Conservation (phyloP, 2,113 vertebrate genomes). For the Indri indri region DNA sequence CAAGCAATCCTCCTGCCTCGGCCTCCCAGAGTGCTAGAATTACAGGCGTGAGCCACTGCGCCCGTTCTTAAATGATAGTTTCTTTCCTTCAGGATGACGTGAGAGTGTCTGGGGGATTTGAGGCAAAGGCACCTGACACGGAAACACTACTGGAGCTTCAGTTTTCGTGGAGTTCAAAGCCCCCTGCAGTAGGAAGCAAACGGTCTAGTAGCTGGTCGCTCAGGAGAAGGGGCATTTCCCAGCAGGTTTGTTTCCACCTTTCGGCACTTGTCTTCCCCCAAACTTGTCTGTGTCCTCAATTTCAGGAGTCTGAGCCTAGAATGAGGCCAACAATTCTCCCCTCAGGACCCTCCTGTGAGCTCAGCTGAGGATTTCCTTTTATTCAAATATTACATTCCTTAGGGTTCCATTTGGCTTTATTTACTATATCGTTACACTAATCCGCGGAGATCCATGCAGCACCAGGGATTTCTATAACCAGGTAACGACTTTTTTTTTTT, state of each 20-base stretch:
- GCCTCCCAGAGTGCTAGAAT: too few relatives aligned
- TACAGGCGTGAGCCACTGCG: too few relatives aligned
- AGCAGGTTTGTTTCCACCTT: neutral
- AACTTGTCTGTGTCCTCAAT: neutral
- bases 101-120: neutral
- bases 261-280: neutral
- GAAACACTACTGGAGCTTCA: neutral
- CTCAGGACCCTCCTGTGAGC: neutral
- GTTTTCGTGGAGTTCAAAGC: neutral
- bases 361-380: neutral
- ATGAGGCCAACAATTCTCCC: neutral
- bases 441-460: conserved; percentile 22
- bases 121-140: neutral
- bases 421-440: neutral
- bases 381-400: neutral
- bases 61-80: neutral
- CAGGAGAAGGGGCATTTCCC: neutral
- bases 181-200: neutral
- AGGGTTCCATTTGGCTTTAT: conserved; percentile 29
- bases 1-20: too few relatives aligned
- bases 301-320: neutral
- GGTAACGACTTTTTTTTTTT: conserved; percentile 34
- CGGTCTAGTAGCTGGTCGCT: neutral
- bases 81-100: neutral
- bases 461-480: conserved; percentile 66